Evolutionary conservation across 2,888 invertebrate species (phyloP).

Genomic region (Hydrotaea diabolus): DNA sequence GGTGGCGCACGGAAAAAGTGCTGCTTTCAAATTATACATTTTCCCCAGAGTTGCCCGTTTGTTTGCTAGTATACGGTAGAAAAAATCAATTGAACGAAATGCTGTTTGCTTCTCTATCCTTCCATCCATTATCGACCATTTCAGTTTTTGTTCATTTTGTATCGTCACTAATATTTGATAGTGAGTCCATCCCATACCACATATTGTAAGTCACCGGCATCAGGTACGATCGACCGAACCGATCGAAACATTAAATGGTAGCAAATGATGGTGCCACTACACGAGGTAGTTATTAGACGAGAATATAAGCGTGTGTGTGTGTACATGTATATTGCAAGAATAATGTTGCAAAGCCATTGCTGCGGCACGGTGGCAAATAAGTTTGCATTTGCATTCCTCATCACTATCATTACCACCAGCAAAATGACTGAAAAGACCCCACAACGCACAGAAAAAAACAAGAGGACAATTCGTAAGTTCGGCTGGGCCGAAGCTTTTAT

Average conservation of each 20-base stretch:
- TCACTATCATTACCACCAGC: background rate
- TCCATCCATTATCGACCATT: slow-evolving; percentile 2
- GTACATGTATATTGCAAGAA: background rate
- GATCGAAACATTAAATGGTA: slow-evolving; percentile 10
- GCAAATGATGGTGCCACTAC: slow-evolving; percentile 1
- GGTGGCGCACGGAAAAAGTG: background rate
- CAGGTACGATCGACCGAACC: background rate
- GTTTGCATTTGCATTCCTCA: slow-evolving; percentile 22
- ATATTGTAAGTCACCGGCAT: slow-evolving; percentile 1
- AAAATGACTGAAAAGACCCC: background rate
- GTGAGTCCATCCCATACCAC: background rate
- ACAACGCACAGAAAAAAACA: no score
- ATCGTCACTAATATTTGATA: background rate
- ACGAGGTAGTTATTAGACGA: slow-evolving; percentile 12
- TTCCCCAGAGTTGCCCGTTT: slow-evolving; percentile 16
- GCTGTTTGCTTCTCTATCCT: background rate
- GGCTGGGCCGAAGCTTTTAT: no score
- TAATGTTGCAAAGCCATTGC: background rate
- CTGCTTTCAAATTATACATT: slow-evolving; percentile 10
- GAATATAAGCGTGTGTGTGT: background rate
- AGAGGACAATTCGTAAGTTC: no score
- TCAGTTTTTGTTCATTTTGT: background rate
- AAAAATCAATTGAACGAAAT: slow-evolving; percentile 23
- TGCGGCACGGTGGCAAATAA: background rate
- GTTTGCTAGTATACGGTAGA: background rate